These are phyloP conservation scores for Teleopsis dalmanni DNA, from an alignment of 1,140 invertebrate species.

Conservation along the genomic window DNA sequence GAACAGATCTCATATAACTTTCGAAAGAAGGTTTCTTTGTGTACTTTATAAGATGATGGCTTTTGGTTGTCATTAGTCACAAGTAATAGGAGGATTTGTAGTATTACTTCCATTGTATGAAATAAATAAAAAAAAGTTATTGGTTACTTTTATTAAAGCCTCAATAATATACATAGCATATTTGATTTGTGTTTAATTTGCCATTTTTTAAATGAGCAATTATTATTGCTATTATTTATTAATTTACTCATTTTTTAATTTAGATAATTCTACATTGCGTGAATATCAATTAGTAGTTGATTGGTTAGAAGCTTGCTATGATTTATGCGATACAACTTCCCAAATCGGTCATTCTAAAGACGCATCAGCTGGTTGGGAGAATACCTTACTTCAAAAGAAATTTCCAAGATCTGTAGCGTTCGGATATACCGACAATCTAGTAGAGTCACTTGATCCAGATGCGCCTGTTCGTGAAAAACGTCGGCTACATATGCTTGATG, in stretches of 20 bases:
- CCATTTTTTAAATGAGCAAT: no score
- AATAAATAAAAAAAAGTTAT: no score
- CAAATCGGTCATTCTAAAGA: conserved; percentile 66
- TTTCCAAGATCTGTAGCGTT: conserved; percentile 49
- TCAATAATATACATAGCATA: no score
- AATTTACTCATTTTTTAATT: conserved; percentile 32
- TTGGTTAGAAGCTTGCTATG: conserved; percentile 81
- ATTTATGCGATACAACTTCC: conserved; percentile 57
- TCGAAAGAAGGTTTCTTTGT: no score
- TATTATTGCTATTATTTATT: no score
- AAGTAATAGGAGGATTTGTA: no score
- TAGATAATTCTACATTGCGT: conserved; percentile 57
- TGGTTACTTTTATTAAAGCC: no score
- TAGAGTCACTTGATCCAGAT: conserved; percentile 86
- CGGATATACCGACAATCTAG: conserved; percentile 51
- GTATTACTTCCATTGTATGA: no score
- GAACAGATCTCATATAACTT: no score
- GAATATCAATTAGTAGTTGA: conserved; percentile 82
- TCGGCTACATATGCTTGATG: conserved; percentile 79
- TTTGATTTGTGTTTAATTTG: no score
- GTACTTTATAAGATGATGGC: no score
- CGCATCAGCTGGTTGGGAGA: conserved; percentile 79
- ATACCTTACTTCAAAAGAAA: conserved; percentile 72
- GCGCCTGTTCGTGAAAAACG: conserved; percentile 72
- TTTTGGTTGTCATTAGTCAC: no score